A percentile compares a stretch with the other conserved stretches of the same genome.
Evolutionary conservation across 2,888 invertebrate genomes (phyloP).

Genomic region (Netelia fuscicornis): DNA sequence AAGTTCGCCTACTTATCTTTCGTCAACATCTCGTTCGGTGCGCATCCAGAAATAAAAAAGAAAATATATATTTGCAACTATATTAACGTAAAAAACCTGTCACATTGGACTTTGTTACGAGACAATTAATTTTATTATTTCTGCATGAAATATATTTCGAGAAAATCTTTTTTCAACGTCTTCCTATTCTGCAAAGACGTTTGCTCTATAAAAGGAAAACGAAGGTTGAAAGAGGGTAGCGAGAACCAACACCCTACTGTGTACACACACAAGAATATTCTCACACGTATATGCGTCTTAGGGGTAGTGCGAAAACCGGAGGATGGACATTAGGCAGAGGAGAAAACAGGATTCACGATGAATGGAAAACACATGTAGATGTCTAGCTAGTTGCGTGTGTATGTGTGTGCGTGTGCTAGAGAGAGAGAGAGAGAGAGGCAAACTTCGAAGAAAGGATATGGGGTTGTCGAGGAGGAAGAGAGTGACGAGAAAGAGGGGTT

Average conservation of each 20-base stretch:
- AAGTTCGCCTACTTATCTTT: conserved; percentile 50
- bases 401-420: conserved; percentile 6
- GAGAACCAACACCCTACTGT: conserved; percentile 22
- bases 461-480: conserved; percentile 49
- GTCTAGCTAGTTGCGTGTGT: conserved; percentile 70
- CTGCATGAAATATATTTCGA: neutral
- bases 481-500: conserved; percentile 66
- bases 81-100: conserved; percentile 4
- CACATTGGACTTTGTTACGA: conserved; percentile 46
- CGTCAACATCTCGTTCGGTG: conserved; percentile 16
- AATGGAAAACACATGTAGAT: conserved; percentile 83
- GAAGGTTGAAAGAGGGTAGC: conserved; percentile 41
- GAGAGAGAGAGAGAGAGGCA: conserved; percentile 51
- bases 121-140: conserved; percentile 40
- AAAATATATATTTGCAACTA: neutral
- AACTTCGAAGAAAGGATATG: conserved; percentile 62
- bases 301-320: conserved; percentile 62
- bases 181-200: conserved; percentile 26
- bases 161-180: conserved; percentile 39
- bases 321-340: conserved; percentile 62
- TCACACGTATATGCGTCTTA: conserved; percentile 2
- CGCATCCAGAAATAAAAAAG: neutral
- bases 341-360: conserved; percentile 72
- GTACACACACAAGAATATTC: neutral
- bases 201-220: conserved; percentile 37